These are phyloP conservation scores for Lycodopsis pacificus DNA, from an alignment of 2,797 vertebrate species.

Conservation along the genomic window DNA sequence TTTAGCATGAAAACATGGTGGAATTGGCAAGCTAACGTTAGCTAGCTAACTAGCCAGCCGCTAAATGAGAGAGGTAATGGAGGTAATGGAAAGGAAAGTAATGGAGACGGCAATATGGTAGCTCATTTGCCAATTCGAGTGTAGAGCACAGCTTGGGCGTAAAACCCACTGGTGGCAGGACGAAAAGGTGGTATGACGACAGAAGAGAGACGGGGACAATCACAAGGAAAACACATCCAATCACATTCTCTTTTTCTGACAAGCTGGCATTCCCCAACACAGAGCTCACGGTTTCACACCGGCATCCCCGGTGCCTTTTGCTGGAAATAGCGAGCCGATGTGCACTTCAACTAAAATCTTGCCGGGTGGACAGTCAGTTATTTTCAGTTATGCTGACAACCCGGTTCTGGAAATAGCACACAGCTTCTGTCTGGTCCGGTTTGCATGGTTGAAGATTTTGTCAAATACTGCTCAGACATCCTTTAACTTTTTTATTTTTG, in stretches of 20 bases:
- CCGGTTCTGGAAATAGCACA: slow-evolving; percentile 65
- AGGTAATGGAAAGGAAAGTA: background rate
- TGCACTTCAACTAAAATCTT: slow-evolving; percentile 30
- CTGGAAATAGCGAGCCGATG: slow-evolving; percentile 23
- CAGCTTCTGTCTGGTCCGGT: slow-evolving; percentile 50
- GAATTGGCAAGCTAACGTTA: background rate
- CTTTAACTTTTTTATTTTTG: background rate
- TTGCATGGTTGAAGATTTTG: slow-evolving; percentile 23
- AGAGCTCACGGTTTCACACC: background rate
- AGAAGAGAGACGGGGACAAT: slow-evolving; percentile 14
- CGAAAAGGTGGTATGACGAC: slow-evolving; percentile 3
- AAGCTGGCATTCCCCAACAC: slow-evolving; percentile 44
- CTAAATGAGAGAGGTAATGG: too few species aligned
- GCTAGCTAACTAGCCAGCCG: background rate
- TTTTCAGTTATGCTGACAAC: slow-evolving; percentile 61
- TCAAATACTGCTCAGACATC: background rate
- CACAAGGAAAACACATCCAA: slow-evolving; percentile 24
- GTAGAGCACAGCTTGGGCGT: slow-evolving; percentile 7
- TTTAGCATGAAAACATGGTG: too few species aligned
- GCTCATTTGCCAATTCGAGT: background rate
- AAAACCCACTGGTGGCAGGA: slow-evolving; percentile 33
- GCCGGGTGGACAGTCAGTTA: slow-evolving; percentile 18
- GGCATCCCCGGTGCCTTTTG: slow-evolving; percentile 11
- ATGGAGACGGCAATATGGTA: background rate
- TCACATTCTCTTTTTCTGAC: slow-evolving; percentile 18